Evolutionary conservation across 1,140 invertebrate genomes (phyloP).

Genomic region (Dufourea novaeangliae): DNA sequence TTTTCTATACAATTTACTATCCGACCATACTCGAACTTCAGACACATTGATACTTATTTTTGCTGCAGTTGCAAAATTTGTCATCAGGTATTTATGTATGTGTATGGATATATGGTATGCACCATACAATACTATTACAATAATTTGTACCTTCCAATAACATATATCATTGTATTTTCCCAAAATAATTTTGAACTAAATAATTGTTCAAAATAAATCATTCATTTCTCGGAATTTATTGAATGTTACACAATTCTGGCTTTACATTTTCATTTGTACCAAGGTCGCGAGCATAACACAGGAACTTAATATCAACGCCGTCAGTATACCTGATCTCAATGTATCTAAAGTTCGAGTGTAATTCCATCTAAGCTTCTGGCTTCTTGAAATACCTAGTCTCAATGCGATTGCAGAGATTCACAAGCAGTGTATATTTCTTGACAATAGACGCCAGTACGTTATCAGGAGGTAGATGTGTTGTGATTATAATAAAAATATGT

Average conservation of each 20-base stretch:
- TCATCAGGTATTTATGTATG: constrained; percentile 11
- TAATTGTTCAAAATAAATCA: constrained; percentile 6
- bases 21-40: constrained; percentile 41
- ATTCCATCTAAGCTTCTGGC: constrained; percentile 74
- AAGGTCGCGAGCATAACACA: constrained; percentile 69
- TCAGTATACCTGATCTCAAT: constrained; percentile 71
- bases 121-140: background rate
- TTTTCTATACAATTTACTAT: constrained; percentile 31
- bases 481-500: constrained; percentile 96
- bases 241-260: constrained; percentile 64
- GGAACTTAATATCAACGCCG: constrained; percentile 66
- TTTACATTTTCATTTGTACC: constrained; percentile 55
- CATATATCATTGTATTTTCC: background rate
- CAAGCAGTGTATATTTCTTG: constrained; percentile 86
- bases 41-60: constrained; percentile 24
- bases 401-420: constrained; percentile 88
- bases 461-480: constrained; percentile 91
- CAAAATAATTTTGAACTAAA: too few relatives aligned
- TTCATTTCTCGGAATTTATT: constrained; percentile 50
- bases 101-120: constrained; percentile 11
- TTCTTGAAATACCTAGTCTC: constrained; percentile 89
- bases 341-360: constrained; percentile 76
- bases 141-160: background rate
- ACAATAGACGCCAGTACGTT: constrained; percentile 88
- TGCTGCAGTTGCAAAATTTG: background rate